Base-by-base conservation (phyloP, 2,113 vertebrate species). In the Bos javanicus region DNA sequence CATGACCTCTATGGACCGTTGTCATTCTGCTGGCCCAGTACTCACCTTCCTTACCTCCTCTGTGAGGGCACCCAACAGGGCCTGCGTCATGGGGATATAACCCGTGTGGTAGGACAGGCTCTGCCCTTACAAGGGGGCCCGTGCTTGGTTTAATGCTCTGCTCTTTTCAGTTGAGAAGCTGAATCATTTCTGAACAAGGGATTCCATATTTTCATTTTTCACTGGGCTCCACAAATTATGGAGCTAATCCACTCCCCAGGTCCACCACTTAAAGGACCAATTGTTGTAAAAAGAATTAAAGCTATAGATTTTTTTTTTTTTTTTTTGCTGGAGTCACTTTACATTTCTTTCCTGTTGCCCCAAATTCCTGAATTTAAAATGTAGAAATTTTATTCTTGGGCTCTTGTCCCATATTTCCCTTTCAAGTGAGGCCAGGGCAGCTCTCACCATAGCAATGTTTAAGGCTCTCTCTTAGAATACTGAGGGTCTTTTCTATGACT, bases 261-360 rank as follows among this genome's bases (percentile, higher is more conserved):
- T 57, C 60, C 28, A 57, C 25, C n/a, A 36, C 21, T 54, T 60
- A 52, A 91, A 43, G n/a, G 56, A 7, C 36, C 36, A 19, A 67
- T 86, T 67, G 26, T 81, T 74, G 59, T 57, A 13, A 71, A 90
- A 67, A 81, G 39, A 96, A 57, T 86, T 52, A 93, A 48, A 94
- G 39, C 64, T 64, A 8, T 36, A 88, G 25, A 21, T 43, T 90
- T 54, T 5, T 39, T 17, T 16, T 1, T 16, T 16, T 62, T 62
- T n/a, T 39, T 30, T 67, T 46, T 57, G 17, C 28, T 46, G 39
- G 14, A 76, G 52, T 95, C 54, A 52, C 26, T 26, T 52, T 54
- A 12, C 13, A 28, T 92, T 89, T 76, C 62, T 89, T 64, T 71
- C 26, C 33, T n/a, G 33, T 56, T 84, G 25, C 15, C 60, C 25